Base-by-base conservation (phyloP, 2,797 vertebrate species). In the Alauda arvensis region DNA sequence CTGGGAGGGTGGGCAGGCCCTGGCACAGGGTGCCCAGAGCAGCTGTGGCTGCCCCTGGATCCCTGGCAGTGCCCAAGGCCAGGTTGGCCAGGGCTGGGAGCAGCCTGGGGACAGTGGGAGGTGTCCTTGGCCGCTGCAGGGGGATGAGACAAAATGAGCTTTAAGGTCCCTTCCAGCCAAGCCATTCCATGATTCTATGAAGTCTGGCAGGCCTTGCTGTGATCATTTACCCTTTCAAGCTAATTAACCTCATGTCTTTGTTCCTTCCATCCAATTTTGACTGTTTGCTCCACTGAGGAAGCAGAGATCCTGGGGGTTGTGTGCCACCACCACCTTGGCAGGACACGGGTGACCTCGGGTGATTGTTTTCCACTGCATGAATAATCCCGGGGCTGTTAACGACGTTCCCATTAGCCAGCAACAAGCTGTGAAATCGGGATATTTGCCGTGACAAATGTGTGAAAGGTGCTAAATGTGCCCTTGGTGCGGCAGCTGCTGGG, bases 381-480 rank as follows among this genome's bases (percentile, higher is more conserved):
- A 29, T 70, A 69, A 40, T 57, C 69, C 0, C 0, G 0, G 1
- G 79, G 55, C 66, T 18, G 24, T 43, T 75, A 66, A 60, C 1
- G 9, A 28, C 5, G 3, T 77, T 87, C 77, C 69, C 52, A 3
- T 86, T 80, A 76, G 74, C 37, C 78, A 60, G 59, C 42, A 68
- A 43, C 85, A 80, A 76, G 70, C 92, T 79, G 74, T 92, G 90
- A 92, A 92, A 91, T 83, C 15, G 43, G 59, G 33, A 9, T 43
- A 56, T 80, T 83, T 76, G 84, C 71, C 1, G 1, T 82, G 82
- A 85, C 77, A 26, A 55, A 87, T 45, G 65, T 29, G 29, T 83
- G 88, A 61, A 84, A 76, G 31, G 65, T 83, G 83, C 56, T 61
- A 53, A 69, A 63, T 59, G 34, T 43, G 55, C 43, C 71, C 20